Base-by-base conservation (phyloP, 2,888 invertebrate species). In the Panzeria rudis region DNA sequence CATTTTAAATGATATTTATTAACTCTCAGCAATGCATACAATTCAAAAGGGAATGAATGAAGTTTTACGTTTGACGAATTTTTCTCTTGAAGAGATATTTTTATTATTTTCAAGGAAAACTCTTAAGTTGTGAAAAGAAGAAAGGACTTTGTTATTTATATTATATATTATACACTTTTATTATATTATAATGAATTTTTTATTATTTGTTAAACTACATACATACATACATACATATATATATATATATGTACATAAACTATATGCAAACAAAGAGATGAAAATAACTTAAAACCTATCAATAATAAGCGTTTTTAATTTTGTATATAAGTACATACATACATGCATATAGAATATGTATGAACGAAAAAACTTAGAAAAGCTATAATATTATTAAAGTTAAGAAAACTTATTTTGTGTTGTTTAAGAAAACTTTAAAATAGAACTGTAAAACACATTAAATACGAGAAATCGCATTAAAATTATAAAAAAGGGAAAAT, bases 161-260 rank as follows among this genome's bases (percentile, higher is more conserved):
- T 32, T 50, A 62, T 62, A 50, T 32, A 17, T 23, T 25, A 44
- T 59, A 68, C 8, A 77, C 11, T 61, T 44, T 54, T 75, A 52
- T 68, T 62, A 72, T 59, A 62, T 62, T 20, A 29, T 64, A 52
- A 52, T 25, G 23, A 35, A 52, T 64, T 61, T 47, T 47, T 47
- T 72, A n/a, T n/a, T 61, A 23, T 73, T 62, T 62, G 61, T 75
- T 64, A 62, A 52, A 64, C 50, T 73, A 61, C 50, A 47, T 38
- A 25, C 59, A 47, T 61, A 35, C 35, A 35, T 9, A 35, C 35
- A 32, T 9, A 35, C 35, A 9, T 35, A 35, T 7, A 35, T 35
- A 35, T 8, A 35, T 9, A 35, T 7, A 32, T 6, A 32, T 6
- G 3, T 35, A 35, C 5, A 8, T 35, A 35, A 9, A 35, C 35